phyloP scores from a whole-genome alignment of 2,797 vertebrate species.

The Brotogeris chrysoptera region DNA sequence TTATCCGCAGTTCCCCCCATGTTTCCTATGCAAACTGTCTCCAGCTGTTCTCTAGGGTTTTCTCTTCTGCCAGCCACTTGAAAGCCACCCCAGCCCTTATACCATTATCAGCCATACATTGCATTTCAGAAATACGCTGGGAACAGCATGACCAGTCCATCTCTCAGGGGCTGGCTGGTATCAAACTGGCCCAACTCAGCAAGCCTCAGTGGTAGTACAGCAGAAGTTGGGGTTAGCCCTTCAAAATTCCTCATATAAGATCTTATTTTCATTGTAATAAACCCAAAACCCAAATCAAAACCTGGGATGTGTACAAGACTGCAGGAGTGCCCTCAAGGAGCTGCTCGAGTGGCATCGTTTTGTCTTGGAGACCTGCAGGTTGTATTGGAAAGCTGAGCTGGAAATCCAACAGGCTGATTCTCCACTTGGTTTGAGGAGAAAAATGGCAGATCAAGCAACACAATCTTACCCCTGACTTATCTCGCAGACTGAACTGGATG shows the following conservation, averaged over 20 bases:
- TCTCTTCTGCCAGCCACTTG: neutral
- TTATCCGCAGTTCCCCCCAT: rapidly evolving
- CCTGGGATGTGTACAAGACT: neutral
- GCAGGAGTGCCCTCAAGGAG: neutral
- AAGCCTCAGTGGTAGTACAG: neutral
- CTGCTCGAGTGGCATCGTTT: rapidly evolving
- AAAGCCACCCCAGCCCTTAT: neutral
- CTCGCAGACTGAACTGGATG: neutral
- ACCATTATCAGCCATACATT: neutral
- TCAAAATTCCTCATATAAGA: neutral
- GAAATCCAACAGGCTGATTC: neutral
- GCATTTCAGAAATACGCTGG: neutral
- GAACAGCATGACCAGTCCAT: neutral
- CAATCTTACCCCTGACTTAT: neutral
- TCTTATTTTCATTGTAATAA: neutral
- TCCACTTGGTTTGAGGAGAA: neutral
- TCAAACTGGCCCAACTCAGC: neutral
- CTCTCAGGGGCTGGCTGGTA: neutral
- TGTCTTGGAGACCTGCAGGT: neutral
- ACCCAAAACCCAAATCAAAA: neutral
- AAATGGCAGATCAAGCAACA: neutral
- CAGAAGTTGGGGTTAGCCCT: neutral
- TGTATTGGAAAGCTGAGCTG: neutral
- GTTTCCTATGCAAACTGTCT: neutral
- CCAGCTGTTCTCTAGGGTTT: neutral